A percentile compares a stretch with the other conserved stretches of the same genome.
Conservation (phyloP, 64 coral and sea anemone genomes). For the Orbicella faveolata region DNA sequence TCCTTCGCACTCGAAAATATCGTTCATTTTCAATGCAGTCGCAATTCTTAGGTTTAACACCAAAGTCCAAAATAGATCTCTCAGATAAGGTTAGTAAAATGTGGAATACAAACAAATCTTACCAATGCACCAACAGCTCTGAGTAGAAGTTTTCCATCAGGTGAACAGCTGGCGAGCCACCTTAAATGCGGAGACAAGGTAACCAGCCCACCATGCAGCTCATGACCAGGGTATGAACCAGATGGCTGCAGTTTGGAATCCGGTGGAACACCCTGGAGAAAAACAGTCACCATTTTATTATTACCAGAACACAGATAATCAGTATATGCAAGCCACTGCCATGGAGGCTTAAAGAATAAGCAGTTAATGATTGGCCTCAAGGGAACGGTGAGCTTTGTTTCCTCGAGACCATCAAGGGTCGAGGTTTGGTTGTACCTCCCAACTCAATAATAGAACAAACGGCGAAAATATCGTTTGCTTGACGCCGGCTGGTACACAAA, state of each 20-base stretch:
- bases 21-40: too few relatives aligned
- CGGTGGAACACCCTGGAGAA: conserved; percentile 1
- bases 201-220: conserved; percentile 75
- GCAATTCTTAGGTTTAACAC: neutral
- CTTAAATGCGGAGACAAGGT: conserved; percentile 79
- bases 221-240: conserved; percentile 72
- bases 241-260: conserved; percentile 59
- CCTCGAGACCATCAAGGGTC: too few relatives aligned
- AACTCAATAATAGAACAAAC: too few relatives aligned
- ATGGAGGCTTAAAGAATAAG: too few relatives aligned
- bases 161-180: conserved; percentile 83
- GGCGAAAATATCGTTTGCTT: too few relatives aligned
- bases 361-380: too few relatives aligned
- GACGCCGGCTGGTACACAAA: too few relatives aligned
- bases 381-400: too few relatives aligned
- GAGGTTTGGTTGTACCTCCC: too few relatives aligned
- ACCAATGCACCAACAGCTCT: conserved; percentile 90
- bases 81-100: neutral
- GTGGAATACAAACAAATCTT: neutral
- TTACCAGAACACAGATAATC: neutral
- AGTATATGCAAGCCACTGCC: too few relatives aligned
- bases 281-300: neutral
- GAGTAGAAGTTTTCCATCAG: conserved; percentile 84
- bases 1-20: too few relatives aligned
- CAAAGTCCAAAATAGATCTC: neutral